phyloP scores from a whole-genome alignment of 2,888 invertebrate genomes.

The Megamerina dolium region DNA sequence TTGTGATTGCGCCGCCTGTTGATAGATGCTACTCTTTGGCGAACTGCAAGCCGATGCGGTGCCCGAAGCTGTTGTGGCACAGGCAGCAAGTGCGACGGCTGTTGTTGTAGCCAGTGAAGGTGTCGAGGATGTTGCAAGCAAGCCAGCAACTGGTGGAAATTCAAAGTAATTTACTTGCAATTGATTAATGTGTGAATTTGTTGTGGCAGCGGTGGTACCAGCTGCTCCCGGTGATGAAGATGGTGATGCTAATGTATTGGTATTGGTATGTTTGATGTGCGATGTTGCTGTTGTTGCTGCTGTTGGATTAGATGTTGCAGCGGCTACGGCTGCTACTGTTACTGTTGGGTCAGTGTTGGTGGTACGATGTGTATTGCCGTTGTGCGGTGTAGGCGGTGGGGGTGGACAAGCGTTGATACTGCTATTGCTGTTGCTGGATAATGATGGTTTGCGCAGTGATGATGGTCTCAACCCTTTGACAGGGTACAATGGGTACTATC shows the following conservation, averaged over 20 bases:
- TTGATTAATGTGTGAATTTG: conserved; percentile 34
- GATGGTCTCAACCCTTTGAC: conserved; percentile 49
- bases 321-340: conserved; percentile 29
- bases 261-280: conserved; percentile 4
- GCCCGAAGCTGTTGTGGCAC: conserved; percentile 20
- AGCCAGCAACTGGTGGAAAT: conserved; percentile 30
- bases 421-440: conserved; percentile 36
- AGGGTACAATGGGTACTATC: conserved; percentile 51
- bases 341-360: conserved; percentile 6
- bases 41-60: conserved; percentile 26
- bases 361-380: conserved; percentile 15
- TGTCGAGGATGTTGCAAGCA: conserved; percentile 32
- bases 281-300: conserved; percentile 22
- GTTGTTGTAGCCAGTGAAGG: conserved; percentile 29
- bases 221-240: conserved; percentile 5
- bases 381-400: conserved; percentile 38
- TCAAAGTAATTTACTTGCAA: conserved; percentile 39
- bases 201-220: conserved; percentile 8
- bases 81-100: conserved; percentile 20
- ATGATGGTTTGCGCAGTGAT: conserved; percentile 46
- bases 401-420: conserved; percentile 39
- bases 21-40: conserved; percentile 22
- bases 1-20: no score
- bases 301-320: conserved; percentile 33
- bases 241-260: conserved; percentile 11